Evolutionary conservation across 2,113 vertebrate species (phyloP), one percentile per base, ranked within the genome.

Genomic region (Urocitellus parryii): DNA sequence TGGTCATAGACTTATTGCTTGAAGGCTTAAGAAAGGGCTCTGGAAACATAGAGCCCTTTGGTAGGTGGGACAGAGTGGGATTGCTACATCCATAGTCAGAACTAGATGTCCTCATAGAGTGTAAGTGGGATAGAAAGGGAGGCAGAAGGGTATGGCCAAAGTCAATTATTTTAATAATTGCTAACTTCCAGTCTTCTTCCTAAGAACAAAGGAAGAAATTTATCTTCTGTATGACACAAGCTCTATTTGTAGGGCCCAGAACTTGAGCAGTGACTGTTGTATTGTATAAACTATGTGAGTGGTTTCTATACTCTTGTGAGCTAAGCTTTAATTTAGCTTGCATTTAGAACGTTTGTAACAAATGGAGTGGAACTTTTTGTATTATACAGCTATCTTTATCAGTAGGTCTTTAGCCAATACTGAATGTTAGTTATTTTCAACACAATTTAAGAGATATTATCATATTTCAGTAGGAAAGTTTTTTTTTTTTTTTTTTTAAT

Each of bases 101-200:
- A 45, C 25, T 88, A 2, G 42, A 20, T 67, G 16, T 29, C 22
- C 27, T 77, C 4, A 29, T 12, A 39, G 16, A 16, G 27, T 70
- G 14, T 80, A 29, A 73, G 20, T 65, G 34, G 63, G 34, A 7
- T 65, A 73, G 13, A 84, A 48, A 74, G 53, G 27, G 18, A 81
- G 32, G 25, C 17, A 81, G n/a, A 94, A 48, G 25, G 48, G 20
- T 61, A 5, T 70, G 70, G 65, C 32, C 34, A 84, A 79, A 17
- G n/a, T 76, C 63, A n/a, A 9, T 79, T 82, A 24, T 51, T 95
- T 94, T 67, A 86, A 68, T 85, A 72, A 89, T 95, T 94, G 39
- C 32, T 83, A 70, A 77, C 25, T 85, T 88, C 6, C 17, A 39
- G 53, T 80, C 27, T 88, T 91, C 63, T 74, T 42, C 9, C 37